Evolutionary conservation across 2,113 vertebrate genomes (phyloP).

Genomic region (Oncorhynchus tshawytscha): DNA sequence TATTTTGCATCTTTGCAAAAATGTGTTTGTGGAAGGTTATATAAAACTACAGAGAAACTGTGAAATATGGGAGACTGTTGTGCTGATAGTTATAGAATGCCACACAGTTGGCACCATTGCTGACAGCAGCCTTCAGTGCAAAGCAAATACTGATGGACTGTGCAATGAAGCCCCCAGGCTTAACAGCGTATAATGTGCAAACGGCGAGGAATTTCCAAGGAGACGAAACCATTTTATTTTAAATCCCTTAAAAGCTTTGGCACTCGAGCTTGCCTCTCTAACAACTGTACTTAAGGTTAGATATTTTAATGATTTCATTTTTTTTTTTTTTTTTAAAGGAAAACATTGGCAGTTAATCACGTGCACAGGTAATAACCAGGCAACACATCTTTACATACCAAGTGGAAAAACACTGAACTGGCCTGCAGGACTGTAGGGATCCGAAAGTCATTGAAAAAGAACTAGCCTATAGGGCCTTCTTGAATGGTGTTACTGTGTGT

Average conservation of each 20-base stretch:
- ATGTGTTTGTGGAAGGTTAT: too few species aligned
- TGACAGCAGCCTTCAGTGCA: not conserved
- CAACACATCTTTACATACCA: slow-evolving; percentile 1
- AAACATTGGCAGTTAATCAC: slow-evolving; percentile 25
- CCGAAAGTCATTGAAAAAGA: too few species aligned
- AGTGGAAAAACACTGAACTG: not conserved
- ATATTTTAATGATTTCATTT: slow-evolving; percentile 11
- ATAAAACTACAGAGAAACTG: too few species aligned
- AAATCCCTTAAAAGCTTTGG: slow-evolving; percentile 46
- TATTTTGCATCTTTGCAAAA: too few species aligned
- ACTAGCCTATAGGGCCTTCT: too few species aligned
- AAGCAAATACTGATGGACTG: not conserved
- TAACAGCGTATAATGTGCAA: slow-evolving; percentile 15
- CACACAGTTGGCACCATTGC: not conserved
- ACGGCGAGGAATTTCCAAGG: slow-evolving; percentile 9
- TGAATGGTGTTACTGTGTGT: too few species aligned
- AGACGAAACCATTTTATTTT: slow-evolving; percentile 26
- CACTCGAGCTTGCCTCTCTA: slow-evolving; percentile 10
- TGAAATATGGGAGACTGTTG: too few species aligned
- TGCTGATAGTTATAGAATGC: slow-evolving; percentile 9
- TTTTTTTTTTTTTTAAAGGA: not conserved
- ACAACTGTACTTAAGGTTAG: not conserved
- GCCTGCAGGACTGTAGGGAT: too few species aligned
- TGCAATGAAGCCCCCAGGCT: slow-evolving; percentile 7
- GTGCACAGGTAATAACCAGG: slow-evolving; percentile 20